These are phyloP conservation scores for Macrotus californicus DNA, from an alignment of 2,113 vertebrate genomes.

Conservation along the genomic window DNA sequence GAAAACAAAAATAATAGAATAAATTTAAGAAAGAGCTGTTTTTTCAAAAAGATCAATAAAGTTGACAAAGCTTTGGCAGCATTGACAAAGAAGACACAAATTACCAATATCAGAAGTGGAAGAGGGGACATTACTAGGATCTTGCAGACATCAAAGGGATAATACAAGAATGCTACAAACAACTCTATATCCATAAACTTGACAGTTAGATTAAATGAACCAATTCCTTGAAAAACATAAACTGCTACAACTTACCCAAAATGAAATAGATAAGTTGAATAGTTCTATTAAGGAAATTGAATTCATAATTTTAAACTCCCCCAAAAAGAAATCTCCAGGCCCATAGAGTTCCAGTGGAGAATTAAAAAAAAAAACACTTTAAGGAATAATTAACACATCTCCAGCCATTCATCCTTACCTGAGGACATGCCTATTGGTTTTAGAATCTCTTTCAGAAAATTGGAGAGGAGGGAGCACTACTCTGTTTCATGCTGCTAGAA, in stretches of 20 bases:
- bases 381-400: not conserved
- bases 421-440: too few relatives aligned
- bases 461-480: not conserved
- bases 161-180: not conserved
- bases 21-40: too few relatives aligned
- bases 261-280: not conserved
- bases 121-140: not conserved
- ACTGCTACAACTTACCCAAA: not conserved
- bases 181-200: not conserved
- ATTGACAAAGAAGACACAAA: too few relatives aligned
- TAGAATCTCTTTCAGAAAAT: not conserved
- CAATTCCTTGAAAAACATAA: not conserved
- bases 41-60: too few relatives aligned
- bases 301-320: not conserved
- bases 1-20: too few relatives aligned
- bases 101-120: not conserved
- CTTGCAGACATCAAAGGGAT: not conserved
- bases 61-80: too few relatives aligned
- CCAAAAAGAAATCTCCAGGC: not conserved
- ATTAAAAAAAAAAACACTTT: not conserved
- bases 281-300: not conserved
- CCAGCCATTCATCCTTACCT: too few relatives aligned
- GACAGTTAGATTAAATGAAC: not conserved
- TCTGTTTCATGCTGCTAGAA: not conserved
- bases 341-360: not conserved